Base-by-base conservation (phyloP, 2,888 invertebrate species). In the Chalcosyrphus nemorum region DNA sequence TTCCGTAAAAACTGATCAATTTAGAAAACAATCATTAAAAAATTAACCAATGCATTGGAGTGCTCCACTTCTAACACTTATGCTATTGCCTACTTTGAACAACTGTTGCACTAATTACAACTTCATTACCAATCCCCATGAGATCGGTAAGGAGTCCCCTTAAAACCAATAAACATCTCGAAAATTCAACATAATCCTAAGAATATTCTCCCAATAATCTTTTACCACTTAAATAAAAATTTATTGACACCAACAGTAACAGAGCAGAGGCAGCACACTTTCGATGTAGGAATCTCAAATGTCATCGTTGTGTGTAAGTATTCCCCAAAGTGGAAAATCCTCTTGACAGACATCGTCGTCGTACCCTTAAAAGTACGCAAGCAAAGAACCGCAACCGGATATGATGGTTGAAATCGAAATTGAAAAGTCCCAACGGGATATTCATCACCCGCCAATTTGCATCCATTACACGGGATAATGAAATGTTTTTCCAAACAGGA, bases 321-420 rank as follows among this genome's bases (percentile, higher is more conserved):
- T 81, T 81, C 82, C 82, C 82, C 78, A 77, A 72, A 78, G 78
- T 72, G 65, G 57, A 59, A 78, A 80, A 78, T 63, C 56, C 82
- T 61, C 68, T 68, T 21, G 56, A 74, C 57, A 57, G 52, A n/a
- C n/a, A n/a, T n/a, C n/a, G n/a, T n/a, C n/a, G n/a, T 61, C 43
- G 61, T 35, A 47, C 74, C 65, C 54, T 61, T 15, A 54, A 38
- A 29, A 29, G 66, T 24, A 57, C 54, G n/a, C n/a, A n/a, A n/a
- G n/a, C n/a, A 43, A 17, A 43, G 52, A 80, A 82, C 84, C 80
- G 80, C 84, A 84, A 80, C 80, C 84, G 84, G 84, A 84, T 80
- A 84, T 74, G 68, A 52, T 65, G 68, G 74, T 70, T 71, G 65
- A 59, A 59, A 71, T 50, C 29, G 24, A 71, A 81, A 54, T 68